These are phyloP conservation scores for Phoxinus dragarum DNA, from an alignment of 2,797 vertebrate species.

Conservation along the genomic window DNA sequence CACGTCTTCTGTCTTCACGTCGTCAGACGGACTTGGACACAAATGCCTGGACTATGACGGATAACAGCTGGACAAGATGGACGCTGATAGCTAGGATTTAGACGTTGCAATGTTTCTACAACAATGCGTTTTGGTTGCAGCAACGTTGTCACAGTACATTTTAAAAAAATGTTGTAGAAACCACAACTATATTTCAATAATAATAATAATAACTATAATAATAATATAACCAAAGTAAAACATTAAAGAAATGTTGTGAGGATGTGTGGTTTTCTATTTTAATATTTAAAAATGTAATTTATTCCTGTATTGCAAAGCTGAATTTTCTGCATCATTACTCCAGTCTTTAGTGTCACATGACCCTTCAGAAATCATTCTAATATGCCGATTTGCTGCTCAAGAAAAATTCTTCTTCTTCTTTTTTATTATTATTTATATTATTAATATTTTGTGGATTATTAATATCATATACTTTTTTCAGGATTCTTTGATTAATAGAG, in stretches of 20 bases:
- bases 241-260: neutral
- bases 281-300: neutral
- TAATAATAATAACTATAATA: neutral
- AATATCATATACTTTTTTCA: neutral
- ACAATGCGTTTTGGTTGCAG: neutral
- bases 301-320: neutral
- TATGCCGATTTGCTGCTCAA: neutral
- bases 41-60: constrained; percentile 81
- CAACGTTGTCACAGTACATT: neutral
- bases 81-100: constrained; percentile 69
- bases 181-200: neutral
- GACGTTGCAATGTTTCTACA: constrained; percentile 22
- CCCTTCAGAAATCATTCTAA: neutral
- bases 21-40: constrained; percentile 83
- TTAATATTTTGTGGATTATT: neutral
- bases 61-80: constrained; percentile 82
- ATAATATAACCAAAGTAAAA: neutral
- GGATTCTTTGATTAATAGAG: neutral
- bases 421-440: neutral
- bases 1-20: constrained; percentile 81
- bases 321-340: neutral
- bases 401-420: too few species aligned
- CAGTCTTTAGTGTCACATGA: neutral
- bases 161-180: too few species aligned
- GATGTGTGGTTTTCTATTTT: neutral